Conservation (phyloP, 2,888 invertebrate genomes). For the Notocelia uddmanniana region DNA sequence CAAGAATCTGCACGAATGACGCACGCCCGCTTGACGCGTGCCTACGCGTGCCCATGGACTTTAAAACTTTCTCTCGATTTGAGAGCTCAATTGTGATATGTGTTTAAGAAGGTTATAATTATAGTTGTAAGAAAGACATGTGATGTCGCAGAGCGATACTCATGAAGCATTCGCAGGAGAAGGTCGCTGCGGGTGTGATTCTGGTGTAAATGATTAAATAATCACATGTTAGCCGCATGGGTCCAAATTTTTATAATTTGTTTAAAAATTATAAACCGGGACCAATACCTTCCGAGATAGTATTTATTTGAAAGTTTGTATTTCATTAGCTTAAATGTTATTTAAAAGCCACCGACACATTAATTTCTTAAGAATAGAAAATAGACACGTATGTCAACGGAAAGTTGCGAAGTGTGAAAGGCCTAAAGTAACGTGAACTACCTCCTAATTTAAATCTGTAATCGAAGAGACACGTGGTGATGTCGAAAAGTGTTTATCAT, state of each 20-base stretch:
- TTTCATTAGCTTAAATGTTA: conserved; percentile 84
- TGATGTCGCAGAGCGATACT: conserved; percentile 83
- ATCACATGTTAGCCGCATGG: conserved; percentile 81
- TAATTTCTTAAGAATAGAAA: conserved; percentile 85
- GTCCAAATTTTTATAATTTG: conserved; percentile 85
- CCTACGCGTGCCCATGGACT: conserved; percentile 73
- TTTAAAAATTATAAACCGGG: conserved; percentile 86
- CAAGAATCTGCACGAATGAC: conserved; percentile 93
- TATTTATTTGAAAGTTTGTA: conserved; percentile 86
- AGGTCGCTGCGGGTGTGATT: conserved; percentile 69
- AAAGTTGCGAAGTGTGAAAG: conserved; percentile 81
- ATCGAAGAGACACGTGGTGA: conserved; percentile 72
- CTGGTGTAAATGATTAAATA: conserved; percentile 71
- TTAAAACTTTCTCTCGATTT: conserved; percentile 74
- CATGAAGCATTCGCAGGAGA: conserved; percentile 72
- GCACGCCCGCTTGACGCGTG: conserved; percentile 70
- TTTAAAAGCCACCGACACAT: conserved; percentile 86
- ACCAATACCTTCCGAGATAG: conserved; percentile 86
- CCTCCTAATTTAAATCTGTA: conserved; percentile 83
- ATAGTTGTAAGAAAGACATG: conserved; percentile 75
- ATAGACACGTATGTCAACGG: conserved; percentile 79
- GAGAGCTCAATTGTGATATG: conserved; percentile 85
- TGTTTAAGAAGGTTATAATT: conserved; percentile 79
- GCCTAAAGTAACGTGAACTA: conserved; percentile 72
- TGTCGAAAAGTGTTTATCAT: conserved; percentile 63